These are phyloP conservation scores for Lordiphosa andalusiaca DNA, from an alignment of 2,888 invertebrate genomes.

Conservation along the genomic window DNA sequence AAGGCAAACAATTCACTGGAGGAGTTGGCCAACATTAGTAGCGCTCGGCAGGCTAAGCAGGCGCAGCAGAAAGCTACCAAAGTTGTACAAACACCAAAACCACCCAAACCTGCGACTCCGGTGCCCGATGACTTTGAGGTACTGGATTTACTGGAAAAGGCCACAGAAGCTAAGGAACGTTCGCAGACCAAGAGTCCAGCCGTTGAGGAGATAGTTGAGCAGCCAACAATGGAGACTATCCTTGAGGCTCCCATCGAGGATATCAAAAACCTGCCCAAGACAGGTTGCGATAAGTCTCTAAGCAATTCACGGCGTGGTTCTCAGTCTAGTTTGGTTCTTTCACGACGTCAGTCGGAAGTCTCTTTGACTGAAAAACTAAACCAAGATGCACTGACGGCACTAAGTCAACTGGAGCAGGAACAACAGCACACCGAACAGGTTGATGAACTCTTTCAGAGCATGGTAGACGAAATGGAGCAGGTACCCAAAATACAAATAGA, in stretches of 20 bases:
- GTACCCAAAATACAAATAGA: not conserved
- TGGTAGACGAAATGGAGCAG: conserved; percentile 57
- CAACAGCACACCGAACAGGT: conserved; percentile 39
- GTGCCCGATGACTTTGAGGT: conserved; percentile 62
- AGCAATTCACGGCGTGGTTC: conserved; percentile 72
- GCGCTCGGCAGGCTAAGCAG: conserved; percentile 45
- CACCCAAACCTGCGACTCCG: conserved; percentile 48
- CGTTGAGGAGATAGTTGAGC: conserved; percentile 20
- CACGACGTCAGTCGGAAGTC: conserved; percentile 60
- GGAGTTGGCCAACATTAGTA: conserved; percentile 64
- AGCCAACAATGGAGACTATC: conserved; percentile 3
- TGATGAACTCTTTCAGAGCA: conserved; percentile 70
- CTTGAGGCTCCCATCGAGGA: conserved; percentile 57
- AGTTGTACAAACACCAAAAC: conserved; percentile 3
- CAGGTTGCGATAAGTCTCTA: conserved; percentile 74
- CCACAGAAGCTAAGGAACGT: conserved; percentile 51
- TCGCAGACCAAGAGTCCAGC: conserved; percentile 60
- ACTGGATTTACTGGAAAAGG: conserved; percentile 57
- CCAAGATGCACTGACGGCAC: conserved; percentile 49
- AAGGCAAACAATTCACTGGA: conserved; percentile 65
- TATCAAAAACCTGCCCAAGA: conserved; percentile 75
- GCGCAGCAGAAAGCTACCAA: conserved; percentile 20
- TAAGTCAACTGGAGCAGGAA: conserved; percentile 38
- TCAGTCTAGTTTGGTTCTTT: conserved; percentile 58
- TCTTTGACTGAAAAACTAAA: conserved; percentile 63